Evolutionary conservation across 2,888 invertebrate genomes (phyloP).

Genomic region (Oscheius onirici): DNA sequence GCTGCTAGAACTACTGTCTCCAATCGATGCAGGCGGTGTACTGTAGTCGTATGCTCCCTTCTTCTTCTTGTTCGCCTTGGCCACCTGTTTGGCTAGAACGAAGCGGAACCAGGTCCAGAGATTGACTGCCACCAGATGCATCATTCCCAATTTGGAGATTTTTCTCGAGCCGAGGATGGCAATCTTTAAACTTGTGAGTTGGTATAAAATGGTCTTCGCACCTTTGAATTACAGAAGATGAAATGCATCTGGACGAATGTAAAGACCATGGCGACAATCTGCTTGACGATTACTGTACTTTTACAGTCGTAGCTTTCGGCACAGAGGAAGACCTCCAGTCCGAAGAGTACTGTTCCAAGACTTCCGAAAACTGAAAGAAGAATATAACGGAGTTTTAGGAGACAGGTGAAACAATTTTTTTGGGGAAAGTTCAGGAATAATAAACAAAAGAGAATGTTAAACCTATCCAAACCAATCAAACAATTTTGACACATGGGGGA

Average conservation of each 20-base stretch:
- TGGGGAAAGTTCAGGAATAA: not conserved
- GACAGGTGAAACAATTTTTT: too few relatives aligned
- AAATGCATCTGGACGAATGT: constrained; percentile 71
- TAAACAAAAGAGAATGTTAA: too few relatives aligned
- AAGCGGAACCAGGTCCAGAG: constrained; percentile 71
- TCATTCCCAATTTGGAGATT: constrained; percentile 66
- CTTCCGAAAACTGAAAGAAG: constrained; percentile 67
- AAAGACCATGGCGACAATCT: constrained; percentile 65
- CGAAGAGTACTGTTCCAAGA: constrained; percentile 68
- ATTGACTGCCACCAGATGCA: constrained; percentile 69
- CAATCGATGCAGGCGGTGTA: constrained; percentile 3
- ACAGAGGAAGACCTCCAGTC: constrained; percentile 68
- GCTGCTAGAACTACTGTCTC: not conserved
- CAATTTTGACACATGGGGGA: too few relatives aligned
- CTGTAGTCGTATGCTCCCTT: constrained; percentile 32
- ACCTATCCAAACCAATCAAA: too few relatives aligned
- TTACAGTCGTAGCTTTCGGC: constrained; percentile 54
- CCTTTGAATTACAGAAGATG: constrained; percentile 71
- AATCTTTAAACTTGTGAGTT: constrained; percentile 44
- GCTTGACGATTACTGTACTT: constrained; percentile 56
- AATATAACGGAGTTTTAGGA: too few relatives aligned
- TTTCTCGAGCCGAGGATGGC: constrained; percentile 57
- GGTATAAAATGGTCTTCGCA: constrained; percentile 23
- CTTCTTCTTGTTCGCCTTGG: constrained; percentile 46
- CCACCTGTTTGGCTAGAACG: constrained; percentile 67